Percentiles rank a stretch among this genome's conserved stretches.
Conservation (phyloP, 1,140 invertebrate species). For the Drosophila tani region DNA sequence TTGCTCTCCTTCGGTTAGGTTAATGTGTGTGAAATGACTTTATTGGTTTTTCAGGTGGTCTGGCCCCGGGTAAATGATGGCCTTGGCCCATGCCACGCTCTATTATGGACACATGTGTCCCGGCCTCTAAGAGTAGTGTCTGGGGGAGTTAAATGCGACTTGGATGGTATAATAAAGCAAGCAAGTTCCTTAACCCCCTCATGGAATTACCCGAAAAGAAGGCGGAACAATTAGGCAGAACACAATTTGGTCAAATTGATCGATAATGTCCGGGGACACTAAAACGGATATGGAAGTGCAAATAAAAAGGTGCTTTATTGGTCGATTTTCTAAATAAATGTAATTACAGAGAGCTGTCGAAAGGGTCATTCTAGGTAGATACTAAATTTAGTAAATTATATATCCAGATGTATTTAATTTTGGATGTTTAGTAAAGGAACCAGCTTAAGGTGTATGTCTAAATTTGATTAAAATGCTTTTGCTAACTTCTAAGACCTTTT, state of each 20-base stretch:
- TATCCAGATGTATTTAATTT: background rate
- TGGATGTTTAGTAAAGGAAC: background rate
- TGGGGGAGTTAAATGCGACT: conserved; percentile 50
- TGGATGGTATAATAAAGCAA: conserved; percentile 50
- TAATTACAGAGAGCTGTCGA: background rate
- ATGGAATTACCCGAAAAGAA: conserved; percentile 4
- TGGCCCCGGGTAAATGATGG: conserved; percentile 41
- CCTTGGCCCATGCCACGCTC: conserved; percentile 41
- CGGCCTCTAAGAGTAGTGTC: conserved; percentile 24
- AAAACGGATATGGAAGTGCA: conserved; percentile 5
- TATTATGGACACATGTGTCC: conserved; percentile 57
- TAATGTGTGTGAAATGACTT: conserved; percentile 76
- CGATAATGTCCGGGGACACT: conserved; percentile 23
- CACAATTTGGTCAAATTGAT: conserved; percentile 31
- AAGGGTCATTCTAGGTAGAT: background rate
- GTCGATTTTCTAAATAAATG: background rate
- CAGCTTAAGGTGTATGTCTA: background rate
- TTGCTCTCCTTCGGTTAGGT: conserved; percentile 38
- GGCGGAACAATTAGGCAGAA: conserved; percentile 35
- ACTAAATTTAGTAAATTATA: background rate
- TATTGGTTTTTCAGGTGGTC: conserved; percentile 66
- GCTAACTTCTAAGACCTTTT: background rate
- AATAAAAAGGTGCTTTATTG: background rate
- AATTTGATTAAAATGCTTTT: background rate
- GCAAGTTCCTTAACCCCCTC: conserved; percentile 31